Evolutionary conservation across 2,888 invertebrate species (phyloP), one percentile per base, ranked within the genome.

Genomic region (Nysson spinosus): DNA sequence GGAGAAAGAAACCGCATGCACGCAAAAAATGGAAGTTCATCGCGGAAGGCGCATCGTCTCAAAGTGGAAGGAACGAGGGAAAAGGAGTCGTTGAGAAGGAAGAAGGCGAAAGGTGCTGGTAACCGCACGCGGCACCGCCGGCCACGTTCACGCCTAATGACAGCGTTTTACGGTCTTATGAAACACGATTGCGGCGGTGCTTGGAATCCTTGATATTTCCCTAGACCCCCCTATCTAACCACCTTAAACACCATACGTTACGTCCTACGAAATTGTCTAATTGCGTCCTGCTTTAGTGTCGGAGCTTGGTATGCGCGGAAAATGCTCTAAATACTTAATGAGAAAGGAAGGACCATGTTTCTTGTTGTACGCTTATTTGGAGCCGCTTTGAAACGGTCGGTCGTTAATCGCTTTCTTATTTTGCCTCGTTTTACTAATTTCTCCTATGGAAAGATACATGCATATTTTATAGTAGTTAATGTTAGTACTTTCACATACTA

Each of bases 111-210:
- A 65, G 61, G 56, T 34, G 52, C 54, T 35, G n/a, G 51, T 35
- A 62, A 73, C 75, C 81, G 67, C 80, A 71, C 77, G 49, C 55
- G 63, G 70, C 50, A 57, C 43, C 50, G 56, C 43, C 55, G 35
- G 49, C 62, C 72, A 52, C 69, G 69, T 67, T 68, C 69, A 64
- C 64, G 68, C 72, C 66, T 82, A 80, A 82, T 71, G 78, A 77
- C 69, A 72, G 75, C 72, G 72, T 78, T 81, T 79, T 77, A 73
- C 67, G 69, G 55, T 54, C 72, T 74, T 73, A 68, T 61, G 79
- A 71, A 77, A 78, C 75, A 72, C 77, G 75, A 72, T 70, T 71
- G 74, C 69, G 56, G 64, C 58, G 40, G 64, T 44, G 35, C 54
- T 69, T 34, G 70, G 68, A 78, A 78, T 79, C 66, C 49, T 34